A percentile compares a stretch with the other conserved stretches of the same genome.
phyloP scores from a whole-genome alignment of 2,888 invertebrate species.

The Sturmia bella region DNA sequence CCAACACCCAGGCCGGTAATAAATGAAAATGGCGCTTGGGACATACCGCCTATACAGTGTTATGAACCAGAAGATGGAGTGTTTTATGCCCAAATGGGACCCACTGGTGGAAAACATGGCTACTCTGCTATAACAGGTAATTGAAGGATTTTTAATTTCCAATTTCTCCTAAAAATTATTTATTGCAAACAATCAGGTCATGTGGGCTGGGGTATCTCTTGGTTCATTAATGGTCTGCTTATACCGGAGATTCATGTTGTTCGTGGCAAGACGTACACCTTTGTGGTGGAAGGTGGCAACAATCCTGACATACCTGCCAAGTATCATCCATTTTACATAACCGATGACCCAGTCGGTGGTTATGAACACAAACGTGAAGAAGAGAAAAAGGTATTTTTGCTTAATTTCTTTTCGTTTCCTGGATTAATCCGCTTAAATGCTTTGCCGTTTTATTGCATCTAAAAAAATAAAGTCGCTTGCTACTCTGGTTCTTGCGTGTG shows the following conservation, averaged over 20 bases:
- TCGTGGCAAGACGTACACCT: constrained; percentile 92
- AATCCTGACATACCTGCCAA: constrained; percentile 90
- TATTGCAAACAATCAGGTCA: constrained; percentile 85
- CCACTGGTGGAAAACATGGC: constrained; percentile 94
- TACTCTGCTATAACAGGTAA: constrained; percentile 93
- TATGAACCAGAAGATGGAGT: constrained; percentile 95
- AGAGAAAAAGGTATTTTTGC: constrained; percentile 91
- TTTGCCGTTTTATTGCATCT: too few relatives aligned
- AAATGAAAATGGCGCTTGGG: constrained; percentile 87
- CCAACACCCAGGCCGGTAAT: constrained; percentile 85
- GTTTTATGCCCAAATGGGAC: constrained; percentile 96
- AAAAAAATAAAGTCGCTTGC: too few relatives aligned
- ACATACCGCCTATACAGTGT: constrained; percentile 94
- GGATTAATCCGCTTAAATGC: too few relatives aligned
- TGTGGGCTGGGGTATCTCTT: constrained; percentile 96
- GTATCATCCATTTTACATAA: constrained; percentile 96
- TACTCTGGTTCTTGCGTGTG: too few relatives aligned
- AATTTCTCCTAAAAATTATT: constrained; percentile 39
- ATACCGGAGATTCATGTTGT: constrained; percentile 96
- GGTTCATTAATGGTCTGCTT: constrained; percentile 96
- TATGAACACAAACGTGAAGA: constrained; percentile 91
- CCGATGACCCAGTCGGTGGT: constrained; percentile 95
- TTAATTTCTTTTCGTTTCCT: too few relatives aligned
- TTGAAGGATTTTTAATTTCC: not conserved
- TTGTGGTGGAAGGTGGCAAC: constrained; percentile 92